Conservation (phyloP, 1,140 invertebrate species). For the Nasonia giraulti region DNA sequence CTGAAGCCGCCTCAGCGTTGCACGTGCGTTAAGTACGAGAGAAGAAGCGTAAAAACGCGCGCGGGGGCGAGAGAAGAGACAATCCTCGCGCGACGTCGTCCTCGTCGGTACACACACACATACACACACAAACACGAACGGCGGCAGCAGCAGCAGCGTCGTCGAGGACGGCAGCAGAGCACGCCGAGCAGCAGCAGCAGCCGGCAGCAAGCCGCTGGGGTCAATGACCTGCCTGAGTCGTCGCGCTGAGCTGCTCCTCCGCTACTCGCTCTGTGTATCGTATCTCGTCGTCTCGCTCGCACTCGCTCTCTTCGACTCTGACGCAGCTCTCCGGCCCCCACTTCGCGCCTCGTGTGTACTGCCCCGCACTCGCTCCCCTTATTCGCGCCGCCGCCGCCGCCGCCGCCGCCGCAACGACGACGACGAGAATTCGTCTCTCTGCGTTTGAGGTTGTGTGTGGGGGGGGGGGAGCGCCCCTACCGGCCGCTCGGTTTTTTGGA, state of each 20-base stretch:
- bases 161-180: neutral
- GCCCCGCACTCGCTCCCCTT: slow-evolving; percentile 19
- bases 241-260: slow-evolving; percentile 57
- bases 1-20: no score
- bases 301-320: neutral
- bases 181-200: slow-evolving; percentile 59
- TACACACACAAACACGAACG: no score
- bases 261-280: slow-evolving; percentile 40
- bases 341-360: neutral
- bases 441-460: neutral
- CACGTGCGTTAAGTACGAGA: no score
- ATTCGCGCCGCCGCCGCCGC: slow-evolving; percentile 39
- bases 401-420: slow-evolving; percentile 9
- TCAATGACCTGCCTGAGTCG: slow-evolving; percentile 73
- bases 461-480: no score
- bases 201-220: slow-evolving; percentile 72
- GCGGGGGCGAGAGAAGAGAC: no score
- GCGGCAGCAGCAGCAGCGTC: neutral
- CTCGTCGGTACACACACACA: neutral
- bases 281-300: slow-evolving; percentile 7
- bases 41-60: no score
- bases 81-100: slow-evolving; percentile 3
- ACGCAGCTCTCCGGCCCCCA: neutral
- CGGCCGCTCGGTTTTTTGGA: no score
- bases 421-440: neutral